Base-by-base conservation (phyloP, 1,140 invertebrate genomes). In the Megathymus violae region DNA sequence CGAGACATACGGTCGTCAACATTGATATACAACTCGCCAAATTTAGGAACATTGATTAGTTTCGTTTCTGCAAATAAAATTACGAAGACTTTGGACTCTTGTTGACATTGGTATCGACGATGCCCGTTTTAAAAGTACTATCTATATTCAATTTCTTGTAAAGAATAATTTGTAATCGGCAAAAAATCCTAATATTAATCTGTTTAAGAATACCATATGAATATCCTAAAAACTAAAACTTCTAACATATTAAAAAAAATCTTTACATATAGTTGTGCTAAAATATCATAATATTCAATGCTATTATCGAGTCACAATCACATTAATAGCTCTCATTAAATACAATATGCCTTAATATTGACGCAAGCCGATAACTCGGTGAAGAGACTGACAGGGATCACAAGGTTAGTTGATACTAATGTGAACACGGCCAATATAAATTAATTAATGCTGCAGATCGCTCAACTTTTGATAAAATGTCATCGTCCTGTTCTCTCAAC, bases 1-100 rank as follows among this genome's bases (percentile, higher is more conserved):
- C 31, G 76, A 74, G 74, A 81, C 78, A 81, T 64, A 85, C 69
- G 64, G 74, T 54, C 74, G 64, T 52, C 69, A 70, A 76, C 31
- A 44, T 31, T 14, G 48, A 62, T 47, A 27, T 27, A 25, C 56
- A 44, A 38, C n/a, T n/a, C n/a, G n/a, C n/a, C n/a, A n/a, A n/a
- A n/a, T n/a, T n/a, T n/a, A n/a, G n/a, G n/a, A n/a, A n/a, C n/a
- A n/a, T n/a, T n/a, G n/a, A n/a, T n/a, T n/a, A n/a, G n/a, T n/a
- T n/a, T n/a, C n/a, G n/a, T n/a, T n/a, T n/a, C n/a, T n/a, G n/a
- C n/a, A n/a, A n/a, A n/a, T n/a, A n/a, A n/a, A n/a, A n/a, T n/a
- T n/a, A n/a, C n/a, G n/a, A n/a, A n/a, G n/a, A n/a, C n/a, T n/a
- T n/a, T n/a, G n/a, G n/a, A n/a, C n/a, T n/a, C 22, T 25, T 25